Evolutionary conservation across 2,113 vertebrate species (phyloP).

Genomic region (Mesocricetus auratus): DNA sequence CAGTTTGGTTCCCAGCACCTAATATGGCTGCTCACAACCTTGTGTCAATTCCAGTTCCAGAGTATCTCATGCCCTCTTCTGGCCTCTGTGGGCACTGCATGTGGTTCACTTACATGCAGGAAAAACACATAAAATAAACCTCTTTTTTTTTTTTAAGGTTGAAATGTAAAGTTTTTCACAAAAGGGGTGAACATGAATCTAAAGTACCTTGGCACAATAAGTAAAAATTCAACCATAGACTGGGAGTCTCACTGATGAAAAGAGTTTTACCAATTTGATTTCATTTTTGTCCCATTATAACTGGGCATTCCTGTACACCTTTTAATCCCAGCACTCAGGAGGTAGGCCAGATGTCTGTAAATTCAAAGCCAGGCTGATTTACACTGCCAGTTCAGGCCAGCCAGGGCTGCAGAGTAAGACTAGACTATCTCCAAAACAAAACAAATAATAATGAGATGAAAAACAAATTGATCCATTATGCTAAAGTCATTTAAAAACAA

Average conservation of each 20-base stretch:
- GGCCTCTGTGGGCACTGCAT: background rate
- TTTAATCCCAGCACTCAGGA: background rate
- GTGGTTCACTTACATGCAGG: background rate
- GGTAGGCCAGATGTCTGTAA: background rate
- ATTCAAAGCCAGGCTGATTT: background rate
- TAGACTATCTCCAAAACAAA: background rate
- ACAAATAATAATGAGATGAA: background rate
- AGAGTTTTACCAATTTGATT: slow-evolving; percentile 20
- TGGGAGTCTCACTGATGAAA: slow-evolving; percentile 1
- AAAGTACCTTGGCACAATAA: background rate
- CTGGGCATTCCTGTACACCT: background rate
- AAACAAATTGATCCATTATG: background rate
- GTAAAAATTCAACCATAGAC: background rate
- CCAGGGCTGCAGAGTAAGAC: background rate
- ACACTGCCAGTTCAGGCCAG: background rate
- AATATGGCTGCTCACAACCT: background rate
- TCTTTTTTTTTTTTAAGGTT: too few species aligned
- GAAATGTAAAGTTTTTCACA: background rate
- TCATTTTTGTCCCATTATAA: slow-evolving; percentile 40
- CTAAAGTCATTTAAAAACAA: background rate
- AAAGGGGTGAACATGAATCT: background rate
- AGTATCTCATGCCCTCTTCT: background rate
- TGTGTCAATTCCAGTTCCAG: background rate
- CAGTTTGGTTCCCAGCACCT: background rate
- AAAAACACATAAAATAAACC: background rate